Evolutionary conservation across 1,140 invertebrate genomes (phyloP).

Genomic region (Drosophila sulfurigaster): DNA sequence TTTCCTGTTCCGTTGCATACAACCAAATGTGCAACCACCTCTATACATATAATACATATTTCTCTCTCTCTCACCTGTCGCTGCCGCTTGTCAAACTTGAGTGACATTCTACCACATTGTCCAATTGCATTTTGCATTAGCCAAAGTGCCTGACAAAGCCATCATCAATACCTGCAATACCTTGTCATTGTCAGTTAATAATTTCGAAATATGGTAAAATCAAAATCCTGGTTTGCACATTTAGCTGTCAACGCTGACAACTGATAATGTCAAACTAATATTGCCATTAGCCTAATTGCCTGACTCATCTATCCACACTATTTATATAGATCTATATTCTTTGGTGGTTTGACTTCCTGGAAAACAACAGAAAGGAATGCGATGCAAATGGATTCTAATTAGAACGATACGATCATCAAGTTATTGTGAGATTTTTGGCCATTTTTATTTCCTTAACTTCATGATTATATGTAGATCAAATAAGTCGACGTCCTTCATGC

Average conservation of each 20-base stretch:
- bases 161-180: conserved; percentile 2
- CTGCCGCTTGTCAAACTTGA: conserved; percentile 4
- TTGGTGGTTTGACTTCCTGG: too few relatives aligned
- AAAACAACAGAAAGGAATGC: too few relatives aligned
- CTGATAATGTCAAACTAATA: background rate
- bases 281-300: conserved; percentile 10
- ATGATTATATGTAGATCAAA: background rate
- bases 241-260: background rate
- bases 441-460: background rate
- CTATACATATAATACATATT: background rate
- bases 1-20: conserved; percentile 25
- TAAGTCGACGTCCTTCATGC: background rate
- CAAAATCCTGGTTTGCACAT: background rate
- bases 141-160: conserved; percentile 8
- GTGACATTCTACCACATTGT: background rate
- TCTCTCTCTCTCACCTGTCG: background rate
- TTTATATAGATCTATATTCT: background rate
- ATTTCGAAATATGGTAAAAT: too few relatives aligned
- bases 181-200: too few relatives aligned
- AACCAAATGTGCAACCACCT: background rate
- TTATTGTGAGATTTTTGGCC: background rate
- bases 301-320: background rate
- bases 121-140: conserved; percentile 2
- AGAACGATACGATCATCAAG: background rate
- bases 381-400: too few relatives aligned